Evolutionary conservation across 2,888 invertebrate species (phyloP), one percentile per base, ranked within the genome.

Genomic region (Eristalinus sepulchralis): DNA sequence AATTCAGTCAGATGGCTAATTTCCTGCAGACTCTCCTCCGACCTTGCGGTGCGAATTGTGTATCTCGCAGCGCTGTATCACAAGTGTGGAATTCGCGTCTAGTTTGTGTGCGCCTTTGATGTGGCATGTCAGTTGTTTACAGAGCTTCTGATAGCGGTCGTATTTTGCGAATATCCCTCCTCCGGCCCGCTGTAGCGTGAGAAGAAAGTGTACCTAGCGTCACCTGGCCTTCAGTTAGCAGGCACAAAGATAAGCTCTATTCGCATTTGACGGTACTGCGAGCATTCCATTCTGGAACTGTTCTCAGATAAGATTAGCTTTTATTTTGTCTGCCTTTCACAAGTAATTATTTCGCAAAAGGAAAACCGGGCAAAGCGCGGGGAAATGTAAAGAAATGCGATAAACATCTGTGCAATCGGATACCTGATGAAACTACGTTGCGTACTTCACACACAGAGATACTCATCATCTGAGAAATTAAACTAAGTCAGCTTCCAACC

Each of bases 331-430:
- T 13, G 10, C 24, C 24, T 57, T 11, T 33, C 10, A 8, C 33
- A 63, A 31, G 27, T 24, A 59, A 55, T 68, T 39, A 22, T 27
- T 79, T 80, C 62, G 31, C 36, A 59, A 39, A 27, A 73, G 22
- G 34, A 27, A 72, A 20, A 55, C 3, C 10, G 22, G 27, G 10
- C 47, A 22, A 39, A 67, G 27, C 68, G 27, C 5, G 17, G 60
- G 63, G 17, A 24, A 22, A 68, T 67, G 36, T 24, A 59, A 63
- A 59, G 73, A 80, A 83, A 80, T 80, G 47, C 6, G 39, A 62
- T 72, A 72, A 85, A 76, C 86, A 86, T 79, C 83, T 86, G 83
- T 86, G 86, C 75, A 86, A 86, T 86, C 73, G 17, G 86, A 86
- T 36, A 86, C 75, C 24, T 66, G 39, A 47, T 47, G 47, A 72